Evolutionary conservation across 53 echinoderm and acorn worm species (phyloP).

Genomic region (Paelopatides confundens): DNA sequence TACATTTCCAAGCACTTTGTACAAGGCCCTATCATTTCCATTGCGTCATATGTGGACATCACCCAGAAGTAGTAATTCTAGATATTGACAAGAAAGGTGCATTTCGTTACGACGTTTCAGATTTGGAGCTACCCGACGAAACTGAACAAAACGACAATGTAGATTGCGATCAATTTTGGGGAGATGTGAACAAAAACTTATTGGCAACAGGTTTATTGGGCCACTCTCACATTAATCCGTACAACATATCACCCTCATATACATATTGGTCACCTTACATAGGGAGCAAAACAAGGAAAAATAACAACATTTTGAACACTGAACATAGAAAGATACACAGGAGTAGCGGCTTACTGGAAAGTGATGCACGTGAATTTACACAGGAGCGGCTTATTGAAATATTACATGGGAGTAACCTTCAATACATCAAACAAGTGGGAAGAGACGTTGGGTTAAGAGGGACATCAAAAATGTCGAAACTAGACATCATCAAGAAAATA

Average conservation of each 20-base stretch:
- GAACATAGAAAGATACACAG: constrained; percentile 46
- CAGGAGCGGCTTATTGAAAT: constrained; percentile 30
- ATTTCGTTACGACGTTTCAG: background rate
- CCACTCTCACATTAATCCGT: background rate
- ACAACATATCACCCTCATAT: background rate
- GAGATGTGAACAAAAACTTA: background rate
- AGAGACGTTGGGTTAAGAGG: constrained; percentile 7
- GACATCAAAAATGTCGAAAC: constrained; percentile 5
- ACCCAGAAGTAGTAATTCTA: constrained; percentile 26
- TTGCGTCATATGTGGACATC: constrained; percentile 36
- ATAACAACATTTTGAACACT: background rate
- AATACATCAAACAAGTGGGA: constrained; percentile 12
- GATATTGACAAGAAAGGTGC: constrained; percentile 43
- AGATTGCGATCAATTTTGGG: constrained; percentile 25
- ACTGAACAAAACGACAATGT: background rate
- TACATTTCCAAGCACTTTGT: constrained; percentile 34
- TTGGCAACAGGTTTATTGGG: background rate
- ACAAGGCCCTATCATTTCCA: background rate
- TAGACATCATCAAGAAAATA: constrained; percentile 37
- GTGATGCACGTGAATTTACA: background rate
- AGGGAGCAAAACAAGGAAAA: background rate
- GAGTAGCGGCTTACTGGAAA: background rate
- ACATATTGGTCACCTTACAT: constrained; percentile 23
- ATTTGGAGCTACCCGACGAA: background rate
- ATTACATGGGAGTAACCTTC: background rate